These are phyloP conservation scores for Danionella cerebrum DNA, from an alignment of 2,113 vertebrate species.

Conservation along the genomic window DNA sequence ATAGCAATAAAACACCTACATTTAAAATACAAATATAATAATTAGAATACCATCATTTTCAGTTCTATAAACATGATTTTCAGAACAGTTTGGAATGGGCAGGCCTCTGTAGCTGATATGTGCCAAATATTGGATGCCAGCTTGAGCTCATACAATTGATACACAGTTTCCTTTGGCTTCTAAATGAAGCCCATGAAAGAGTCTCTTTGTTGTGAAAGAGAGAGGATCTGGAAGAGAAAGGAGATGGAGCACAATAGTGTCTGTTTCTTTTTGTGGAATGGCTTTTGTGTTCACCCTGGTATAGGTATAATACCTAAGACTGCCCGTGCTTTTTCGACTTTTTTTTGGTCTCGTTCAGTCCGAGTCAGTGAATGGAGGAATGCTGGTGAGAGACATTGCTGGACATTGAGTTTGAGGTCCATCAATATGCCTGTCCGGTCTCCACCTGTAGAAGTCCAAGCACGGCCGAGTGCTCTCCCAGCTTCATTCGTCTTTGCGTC, in stretches of 20 bases:
- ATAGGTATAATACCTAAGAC: conserved; percentile 22
- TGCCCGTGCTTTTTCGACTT: neutral
- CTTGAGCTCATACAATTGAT: conserved; percentile 20
- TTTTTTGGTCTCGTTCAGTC: conserved; percentile 3
- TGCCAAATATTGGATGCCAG: conserved; percentile 21
- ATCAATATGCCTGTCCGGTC: conserved; percentile 90
- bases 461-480: conserved; percentile 88
- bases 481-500: conserved; percentile 91
- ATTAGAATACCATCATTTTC: conserved; percentile 44
- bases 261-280: conserved; percentile 34
- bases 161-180: conserved; percentile 27
- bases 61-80: conserved; percentile 44
- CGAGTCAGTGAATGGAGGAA: conserved; percentile 19
- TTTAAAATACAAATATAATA: conserved; percentile 41
- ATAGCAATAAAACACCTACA: conserved; percentile 46
- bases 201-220: conserved; percentile 29
- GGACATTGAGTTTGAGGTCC: conserved; percentile 6
- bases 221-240: neutral
- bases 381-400: conserved; percentile 46
- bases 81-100: conserved; percentile 30
- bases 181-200: conserved; percentile 25
- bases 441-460: conserved; percentile 93
- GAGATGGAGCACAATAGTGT: conserved; percentile 20
- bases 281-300: conserved; percentile 32
- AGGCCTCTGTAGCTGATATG: conserved; percentile 11